Conservation (phyloP, 2,888 invertebrate species). For the Lasiommata megera region DNA sequence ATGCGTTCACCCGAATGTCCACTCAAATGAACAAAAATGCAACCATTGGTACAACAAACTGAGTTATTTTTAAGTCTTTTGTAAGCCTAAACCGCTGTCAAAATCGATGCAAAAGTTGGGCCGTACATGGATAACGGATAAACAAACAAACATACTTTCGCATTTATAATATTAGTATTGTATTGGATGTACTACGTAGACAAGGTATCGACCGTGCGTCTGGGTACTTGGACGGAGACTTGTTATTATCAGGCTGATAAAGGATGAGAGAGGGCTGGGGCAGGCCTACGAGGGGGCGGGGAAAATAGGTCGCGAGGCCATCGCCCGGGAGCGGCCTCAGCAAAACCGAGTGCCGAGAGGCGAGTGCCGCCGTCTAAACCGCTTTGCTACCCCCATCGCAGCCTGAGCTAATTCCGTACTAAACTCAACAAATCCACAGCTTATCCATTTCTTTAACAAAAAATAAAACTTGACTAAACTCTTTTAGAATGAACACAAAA, state of each 20-base stretch:
- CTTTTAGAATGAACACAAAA: too few relatives aligned
- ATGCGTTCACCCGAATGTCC: too few relatives aligned
- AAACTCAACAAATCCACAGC: neutral
- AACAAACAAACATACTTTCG: too few relatives aligned
- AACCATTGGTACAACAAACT: too few relatives aligned
- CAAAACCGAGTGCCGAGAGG: conserved; percentile 17
- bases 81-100: too few relatives aligned
- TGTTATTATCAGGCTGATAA: conserved; percentile 65
- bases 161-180: too few relatives aligned
- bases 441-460: neutral
- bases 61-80: too few relatives aligned
- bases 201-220: conserved; percentile 30
- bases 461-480: too few relatives aligned
- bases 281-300: conserved; percentile 45
- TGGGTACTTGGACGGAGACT: conserved; percentile 43
- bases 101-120: too few relatives aligned
- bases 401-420: conserved; percentile 44
- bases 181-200: neutral
- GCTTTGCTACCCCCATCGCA: conserved; percentile 54
- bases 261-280: conserved; percentile 50
- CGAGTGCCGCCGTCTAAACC: conserved; percentile 54
- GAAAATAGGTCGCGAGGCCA: conserved; percentile 74
- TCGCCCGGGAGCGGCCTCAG: conserved; percentile 66
- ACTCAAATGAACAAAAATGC: too few relatives aligned
- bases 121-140: too few relatives aligned